These are phyloP conservation scores for Parauchenoglanis ngamensis DNA, from an alignment of 2,797 vertebrate species.

Conservation along the genomic window DNA sequence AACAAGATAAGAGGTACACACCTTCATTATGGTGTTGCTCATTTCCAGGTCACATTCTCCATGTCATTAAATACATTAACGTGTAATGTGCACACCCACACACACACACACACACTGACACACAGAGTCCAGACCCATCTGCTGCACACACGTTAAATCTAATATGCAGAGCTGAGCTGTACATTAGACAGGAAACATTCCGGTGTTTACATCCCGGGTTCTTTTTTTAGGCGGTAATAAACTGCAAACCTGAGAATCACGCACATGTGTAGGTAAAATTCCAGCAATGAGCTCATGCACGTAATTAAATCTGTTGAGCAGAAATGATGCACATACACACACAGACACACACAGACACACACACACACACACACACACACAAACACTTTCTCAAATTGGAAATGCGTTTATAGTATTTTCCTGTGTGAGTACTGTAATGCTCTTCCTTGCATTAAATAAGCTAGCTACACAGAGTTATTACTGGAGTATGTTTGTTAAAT, in stretches of 20 bases:
- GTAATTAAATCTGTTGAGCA: background rate
- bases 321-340: background rate
- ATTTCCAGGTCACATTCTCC: slow-evolving; percentile 2
- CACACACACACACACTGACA: background rate
- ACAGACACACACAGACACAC: background rate
- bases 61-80: background rate
- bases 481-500: background rate
- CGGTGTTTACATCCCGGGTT: background rate
- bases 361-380: background rate
- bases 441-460: background rate
- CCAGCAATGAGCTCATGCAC: slow-evolving; percentile 1
- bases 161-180: background rate
- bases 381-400: background rate
- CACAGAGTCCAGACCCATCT: background rate
- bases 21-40: background rate
- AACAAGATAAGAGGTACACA: background rate
- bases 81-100: background rate
- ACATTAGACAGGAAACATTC: slow-evolving; percentile 12
- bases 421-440: background rate
- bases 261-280: background rate
- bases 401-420: background rate
- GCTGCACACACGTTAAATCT: slow-evolving; percentile 3
- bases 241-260: background rate
- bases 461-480: background rate
- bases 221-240: background rate